Conservation (phyloP, 2,888 invertebrate species). For the Leistus spinibarbis region DNA sequence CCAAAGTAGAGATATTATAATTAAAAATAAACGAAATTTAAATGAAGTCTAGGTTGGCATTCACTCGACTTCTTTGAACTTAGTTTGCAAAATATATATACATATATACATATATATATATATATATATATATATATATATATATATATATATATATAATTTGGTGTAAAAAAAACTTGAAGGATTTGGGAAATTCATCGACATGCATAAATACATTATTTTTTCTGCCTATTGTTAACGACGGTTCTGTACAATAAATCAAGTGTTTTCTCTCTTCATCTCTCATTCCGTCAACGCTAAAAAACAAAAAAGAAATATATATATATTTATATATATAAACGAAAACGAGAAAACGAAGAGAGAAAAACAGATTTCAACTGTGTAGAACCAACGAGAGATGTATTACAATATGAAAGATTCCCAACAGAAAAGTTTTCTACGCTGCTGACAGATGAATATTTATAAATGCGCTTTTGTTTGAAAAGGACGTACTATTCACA, state of each 20-base stretch:
- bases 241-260: background rate
- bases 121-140: no score
- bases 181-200: background rate
- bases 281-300: background rate
- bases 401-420: constrained; percentile 1
- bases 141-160: no score
- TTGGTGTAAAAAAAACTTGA: background rate
- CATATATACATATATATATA: no score
- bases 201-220: background rate
- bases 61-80: no score
- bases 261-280: background rate
- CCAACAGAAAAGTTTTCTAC: background rate
- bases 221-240: background rate
- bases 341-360: background rate
- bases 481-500: background rate
- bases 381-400: background rate
- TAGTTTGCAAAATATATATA: no score
- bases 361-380: background rate
- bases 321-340: no score
- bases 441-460: constrained; percentile 8
- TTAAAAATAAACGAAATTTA: background rate
- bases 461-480: constrained; percentile 5
- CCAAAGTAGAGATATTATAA: background rate
- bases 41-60: no score
- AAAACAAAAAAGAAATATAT: no score